These are phyloP conservation scores for Ormyrus rosae DNA, from an alignment of 2,888 invertebrate species.

Conservation along the genomic window DNA sequence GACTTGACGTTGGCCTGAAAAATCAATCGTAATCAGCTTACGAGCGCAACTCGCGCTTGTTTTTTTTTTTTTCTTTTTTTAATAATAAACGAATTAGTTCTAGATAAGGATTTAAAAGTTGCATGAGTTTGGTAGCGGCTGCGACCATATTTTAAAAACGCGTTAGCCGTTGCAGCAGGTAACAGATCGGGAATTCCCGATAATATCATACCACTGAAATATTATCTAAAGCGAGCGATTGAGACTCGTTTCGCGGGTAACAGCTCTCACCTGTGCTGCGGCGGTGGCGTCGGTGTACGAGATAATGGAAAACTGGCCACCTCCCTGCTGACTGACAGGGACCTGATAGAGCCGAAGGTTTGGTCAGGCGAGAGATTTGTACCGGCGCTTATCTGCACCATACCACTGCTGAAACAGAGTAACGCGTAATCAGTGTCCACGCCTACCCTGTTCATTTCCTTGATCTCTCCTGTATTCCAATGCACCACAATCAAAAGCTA, in stretches of 20 bases:
- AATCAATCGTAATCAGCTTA: background rate
- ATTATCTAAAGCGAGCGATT: too few species aligned
- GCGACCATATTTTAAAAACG: too few species aligned
- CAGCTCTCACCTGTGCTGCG: conserved; percentile 73
- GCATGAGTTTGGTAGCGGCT: too few species aligned
- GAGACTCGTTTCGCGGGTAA: background rate
- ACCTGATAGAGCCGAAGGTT: conserved; percentile 85
- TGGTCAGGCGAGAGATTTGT: conserved; percentile 85
- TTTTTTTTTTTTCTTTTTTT: background rate
- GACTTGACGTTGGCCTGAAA: conserved; percentile 23
- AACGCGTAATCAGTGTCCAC: too few species aligned
- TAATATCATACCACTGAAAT: too few species aligned
- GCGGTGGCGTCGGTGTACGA: conserved; percentile 85
- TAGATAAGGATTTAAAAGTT: too few species aligned
- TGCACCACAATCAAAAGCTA: too few species aligned
- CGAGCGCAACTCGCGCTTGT: too few species aligned
- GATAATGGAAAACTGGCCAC: conserved; percentile 88
- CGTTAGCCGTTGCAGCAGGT: too few species aligned
- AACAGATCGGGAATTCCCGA: too few species aligned
- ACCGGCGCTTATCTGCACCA: conserved; percentile 82
- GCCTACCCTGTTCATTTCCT: too few species aligned
- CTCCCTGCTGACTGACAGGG: conserved; percentile 84
- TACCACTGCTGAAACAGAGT: conserved; percentile 77
- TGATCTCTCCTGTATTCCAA: too few species aligned
- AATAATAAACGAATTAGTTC: background rate